Conservation (phyloP, 2,797 vertebrate genomes). For the Phylloscopus collybita region DNA sequence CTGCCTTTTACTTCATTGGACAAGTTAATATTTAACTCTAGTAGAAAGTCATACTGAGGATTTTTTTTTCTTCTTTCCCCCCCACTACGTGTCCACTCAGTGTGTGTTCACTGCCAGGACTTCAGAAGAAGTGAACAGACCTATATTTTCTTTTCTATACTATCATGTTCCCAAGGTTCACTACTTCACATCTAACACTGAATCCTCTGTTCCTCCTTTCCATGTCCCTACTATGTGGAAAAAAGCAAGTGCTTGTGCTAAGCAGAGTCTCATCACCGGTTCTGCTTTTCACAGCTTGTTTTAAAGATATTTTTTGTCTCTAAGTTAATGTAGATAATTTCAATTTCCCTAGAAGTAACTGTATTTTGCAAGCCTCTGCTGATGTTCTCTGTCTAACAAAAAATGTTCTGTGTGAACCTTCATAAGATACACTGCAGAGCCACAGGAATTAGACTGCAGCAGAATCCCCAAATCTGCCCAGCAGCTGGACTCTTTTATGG, state of each 20-base stretch:
- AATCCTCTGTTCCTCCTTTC: neutral
- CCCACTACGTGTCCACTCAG: neutral
- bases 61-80: fast-evolving
- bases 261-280: neutral
- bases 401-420: neutral
- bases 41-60: neutral
- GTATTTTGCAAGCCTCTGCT: neutral
- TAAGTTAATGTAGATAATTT: neutral
- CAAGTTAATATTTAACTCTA: neutral
- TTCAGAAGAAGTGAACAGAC: neutral
- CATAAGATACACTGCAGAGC: neutral
- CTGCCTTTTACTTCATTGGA: neutral
- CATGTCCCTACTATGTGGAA: neutral
- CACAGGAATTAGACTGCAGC: neutral
- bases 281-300: neutral
- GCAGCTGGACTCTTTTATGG: neutral
- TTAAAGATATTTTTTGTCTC: neutral
- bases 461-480: neutral
- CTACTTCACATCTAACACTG: neutral
- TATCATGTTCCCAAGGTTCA: neutral
- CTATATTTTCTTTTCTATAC: neutral
- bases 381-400: neutral
- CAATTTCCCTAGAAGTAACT: neutral
- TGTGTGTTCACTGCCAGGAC: neutral
- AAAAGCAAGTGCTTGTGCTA: neutral